Evolutionary conservation across 2,888 invertebrate species (phyloP), one percentile per base, ranked within the genome.

Genomic region (Tetheella fluctuosa): DNA sequence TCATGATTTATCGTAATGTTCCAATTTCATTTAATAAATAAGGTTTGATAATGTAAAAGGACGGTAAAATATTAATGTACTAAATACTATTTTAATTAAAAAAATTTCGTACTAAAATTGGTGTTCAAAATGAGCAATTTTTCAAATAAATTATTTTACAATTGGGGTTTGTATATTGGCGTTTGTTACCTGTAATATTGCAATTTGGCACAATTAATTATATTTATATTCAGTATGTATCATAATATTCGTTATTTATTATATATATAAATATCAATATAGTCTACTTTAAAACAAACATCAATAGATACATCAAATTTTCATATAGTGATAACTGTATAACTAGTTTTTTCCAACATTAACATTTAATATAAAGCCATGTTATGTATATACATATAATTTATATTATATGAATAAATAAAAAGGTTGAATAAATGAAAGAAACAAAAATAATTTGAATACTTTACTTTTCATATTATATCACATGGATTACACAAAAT

Each of bases 381-480:
- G 81, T 83, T 77, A 81, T 69, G 71, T 30, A 10, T 69, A 79
- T 76, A 86, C 75, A 80, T 77, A 78, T 75, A 73, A 73, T 63
- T 64, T 74, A 80, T 77, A 78, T 81, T 77, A 77, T 74, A 69
- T 71, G 77, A 70, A 65, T 68, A 73, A 73, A 80, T 81, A 79
- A 77, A 63, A 75, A 79, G 74, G 76, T 68, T 68, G 63, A 59
- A 70, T 74, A 84, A 85, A 89, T 87, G 75, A 86, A 86, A 89
- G 78, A 89, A 85, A 86, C 67, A 62, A 74, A 83, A 81, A 78
- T 79, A 70, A 75, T 83, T 87, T 84, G 74, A 83, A 85, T 86
- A 77, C 69, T 77, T 89, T 90, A 88, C 87, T 89, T 88, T 84
- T 84, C 71, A 83, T 87, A 88, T 88, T 88, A 88, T 89, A 91